Evolutionary conservation across 1,140 invertebrate species (phyloP).

Genomic region (Caerostris darwini): DNA sequence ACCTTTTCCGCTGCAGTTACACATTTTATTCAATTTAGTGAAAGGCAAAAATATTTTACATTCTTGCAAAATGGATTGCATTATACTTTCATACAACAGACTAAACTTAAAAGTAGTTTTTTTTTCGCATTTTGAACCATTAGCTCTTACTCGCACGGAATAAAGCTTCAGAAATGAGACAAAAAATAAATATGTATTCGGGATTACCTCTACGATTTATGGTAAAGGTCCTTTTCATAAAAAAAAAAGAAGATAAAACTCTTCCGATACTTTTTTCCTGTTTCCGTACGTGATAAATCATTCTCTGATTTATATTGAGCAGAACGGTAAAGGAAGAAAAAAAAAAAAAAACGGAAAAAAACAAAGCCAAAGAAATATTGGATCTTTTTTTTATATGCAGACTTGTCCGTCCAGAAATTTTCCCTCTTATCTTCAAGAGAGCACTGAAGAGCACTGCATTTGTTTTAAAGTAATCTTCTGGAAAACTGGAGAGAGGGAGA

Average conservation of each 20-base stretch:
- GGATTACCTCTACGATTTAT: slow-evolving; percentile 70
- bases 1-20: too few relatives aligned
- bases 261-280: slow-evolving; percentile 67
- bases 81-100: too few relatives aligned
- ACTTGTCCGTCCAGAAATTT: slow-evolving; percentile 17
- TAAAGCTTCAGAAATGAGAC: slow-evolving; percentile 20
- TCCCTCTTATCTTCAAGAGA: slow-evolving; percentile 16
- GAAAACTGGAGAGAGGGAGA: background rate
- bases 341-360: slow-evolving; percentile 21
- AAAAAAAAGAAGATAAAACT: slow-evolving; percentile 44
- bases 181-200: slow-evolving; percentile 66
- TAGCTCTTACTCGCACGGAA: slow-evolving; percentile 52
- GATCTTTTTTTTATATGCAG: slow-evolving; percentile 61
- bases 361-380: slow-evolving; percentile 49
- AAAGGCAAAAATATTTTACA: too few relatives aligned
- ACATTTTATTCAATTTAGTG: too few relatives aligned
- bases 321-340: background rate
- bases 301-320: slow-evolving; percentile 73
- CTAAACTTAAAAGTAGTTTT: too few relatives aligned
- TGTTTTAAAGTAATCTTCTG: slow-evolving; percentile 74
- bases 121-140: background rate
- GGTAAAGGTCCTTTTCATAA: slow-evolving; percentile 66
- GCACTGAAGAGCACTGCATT: slow-evolving; percentile 58
- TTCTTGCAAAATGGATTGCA: too few relatives aligned
- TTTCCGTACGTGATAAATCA: slow-evolving; percentile 74